Evolutionary conservation across 2,888 invertebrate species (phyloP).

Genomic region (Bugulina stolonifera): DNA sequence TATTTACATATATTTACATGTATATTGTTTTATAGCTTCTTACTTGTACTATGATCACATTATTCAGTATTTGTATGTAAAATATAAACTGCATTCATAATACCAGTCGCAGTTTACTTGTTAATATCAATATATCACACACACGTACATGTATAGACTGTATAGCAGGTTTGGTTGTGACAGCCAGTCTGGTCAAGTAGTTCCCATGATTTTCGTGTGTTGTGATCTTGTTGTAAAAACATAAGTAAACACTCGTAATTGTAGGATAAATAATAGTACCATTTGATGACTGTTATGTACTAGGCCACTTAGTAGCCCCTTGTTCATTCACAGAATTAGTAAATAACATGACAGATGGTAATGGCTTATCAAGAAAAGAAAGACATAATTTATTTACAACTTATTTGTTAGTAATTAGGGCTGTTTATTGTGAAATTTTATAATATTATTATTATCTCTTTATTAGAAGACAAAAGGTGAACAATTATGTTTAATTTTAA

Average conservation of each 20-base stretch:
- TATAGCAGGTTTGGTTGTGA: background rate
- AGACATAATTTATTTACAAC: background rate
- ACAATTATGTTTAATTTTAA: no score
- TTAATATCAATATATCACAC: no score
- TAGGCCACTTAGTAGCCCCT: background rate
- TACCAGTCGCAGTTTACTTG: no score
- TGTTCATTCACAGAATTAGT: background rate
- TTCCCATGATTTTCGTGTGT: slow-evolving; percentile 25
- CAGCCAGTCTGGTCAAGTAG: slow-evolving; percentile 5
- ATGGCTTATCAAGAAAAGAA: background rate
- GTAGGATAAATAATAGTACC: background rate
- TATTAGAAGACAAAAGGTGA: no score
- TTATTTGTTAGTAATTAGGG: background rate
- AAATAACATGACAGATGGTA: slow-evolving; percentile 22
- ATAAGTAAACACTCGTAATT: slow-evolving; percentile 24
- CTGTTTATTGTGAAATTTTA: no score
- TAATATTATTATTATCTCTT: no score
- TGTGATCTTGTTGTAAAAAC: slow-evolving; percentile 6
- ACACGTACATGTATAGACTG: background rate
- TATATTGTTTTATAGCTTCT: no score
- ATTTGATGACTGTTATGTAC: slow-evolving; percentile 16
- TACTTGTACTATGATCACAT: no score
- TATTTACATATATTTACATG: no score
- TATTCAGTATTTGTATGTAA: no score
- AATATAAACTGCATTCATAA: no score